Conservation (phyloP, 2,797 vertebrate genomes). For the Coranthus polyacanthus region DNA sequence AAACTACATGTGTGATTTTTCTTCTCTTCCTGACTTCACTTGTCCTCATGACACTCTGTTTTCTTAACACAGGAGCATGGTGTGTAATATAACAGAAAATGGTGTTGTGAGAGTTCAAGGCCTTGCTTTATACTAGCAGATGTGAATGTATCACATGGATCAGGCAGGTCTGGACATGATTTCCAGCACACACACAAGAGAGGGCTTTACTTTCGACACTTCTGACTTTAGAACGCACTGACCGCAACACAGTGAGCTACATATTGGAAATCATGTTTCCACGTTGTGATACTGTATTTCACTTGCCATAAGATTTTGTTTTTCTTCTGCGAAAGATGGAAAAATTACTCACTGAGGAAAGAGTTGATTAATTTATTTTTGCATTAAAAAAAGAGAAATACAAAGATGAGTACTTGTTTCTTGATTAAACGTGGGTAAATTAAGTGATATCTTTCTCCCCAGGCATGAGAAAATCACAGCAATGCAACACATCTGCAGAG, state of each 20-base stretch:
- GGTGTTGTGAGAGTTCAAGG: conserved; percentile 41
- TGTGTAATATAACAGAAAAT: conserved; percentile 42
- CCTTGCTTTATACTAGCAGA: conserved; percentile 26
- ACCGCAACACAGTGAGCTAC: background rate
- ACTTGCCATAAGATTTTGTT: conserved; percentile 1
- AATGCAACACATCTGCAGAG: conserved; percentile 17
- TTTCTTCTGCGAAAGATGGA: conserved; percentile 12
- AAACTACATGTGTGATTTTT: too few relatives aligned
- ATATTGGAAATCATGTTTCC: background rate
- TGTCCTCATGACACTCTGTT: conserved; percentile 11
- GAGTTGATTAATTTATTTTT: conserved; percentile 11
- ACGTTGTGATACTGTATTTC: conserved; percentile 4
- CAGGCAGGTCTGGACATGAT: conserved; percentile 34
- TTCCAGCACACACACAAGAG: conserved; percentile 1
- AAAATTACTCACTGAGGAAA: background rate
- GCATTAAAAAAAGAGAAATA: conserved; percentile 8
- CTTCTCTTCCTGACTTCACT: conserved; percentile 15
- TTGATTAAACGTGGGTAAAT: background rate
- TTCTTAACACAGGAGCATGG: conserved; percentile 20
- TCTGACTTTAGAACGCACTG: background rate
- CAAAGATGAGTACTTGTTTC: too few relatives aligned
- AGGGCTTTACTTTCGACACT: conserved; percentile 2
- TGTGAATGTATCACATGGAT: conserved; percentile 28
- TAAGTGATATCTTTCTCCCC: background rate
- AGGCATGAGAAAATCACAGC: background rate